Base-by-base conservation (phyloP, 2,113 vertebrate species). In the Alouatta palliata region DNA sequence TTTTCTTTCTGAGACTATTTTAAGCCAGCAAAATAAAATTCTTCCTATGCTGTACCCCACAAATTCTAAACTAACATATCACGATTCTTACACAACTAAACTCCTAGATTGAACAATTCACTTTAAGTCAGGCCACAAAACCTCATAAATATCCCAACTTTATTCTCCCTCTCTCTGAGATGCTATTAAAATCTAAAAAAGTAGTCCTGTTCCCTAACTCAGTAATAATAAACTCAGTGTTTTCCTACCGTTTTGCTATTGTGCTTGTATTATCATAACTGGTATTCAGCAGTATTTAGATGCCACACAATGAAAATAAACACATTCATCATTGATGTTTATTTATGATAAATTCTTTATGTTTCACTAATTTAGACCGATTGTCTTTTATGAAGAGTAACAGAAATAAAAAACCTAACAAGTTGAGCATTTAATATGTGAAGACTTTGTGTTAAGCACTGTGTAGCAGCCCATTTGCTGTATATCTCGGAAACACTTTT, bases 41-140 rank as follows among this genome's bases (percentile, higher is more conserved):
- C 1, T 86, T 45, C 58, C 1, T 20, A 71, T 45, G 2, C 35
- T 66, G 1, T 37, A 6, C 2, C 2, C 1, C 0, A 27, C 11
- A 11, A 49, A 52, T 54, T 43, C 47, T 77, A 87, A 92, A 86
- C 8, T 6, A 81, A 25, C 37, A 52, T 89, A 40, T 49, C 49
- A 64, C 66, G 47, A 43, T 17, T 2, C 6, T 47, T 87, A 91
- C 2, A 73, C 3, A 80, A 47, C 2, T 10, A 47, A 77, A 83
- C 5, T 3, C 23, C 6, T 85, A 32, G 8, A 73, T 49, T 49
- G 3, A 94, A 73, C 64, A n/a, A 84, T 16, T 8, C 10, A 54
- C 81, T 9, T 3, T 64, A 68, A 91, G 47, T 66, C 19, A 66
- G 13, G 16, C 27, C n/a, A 13, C 12, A 73, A 95, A 80, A 80